Base-by-base conservation (phyloP, 1,140 invertebrate species). In the Drosophila pseudoananassae region DNA sequence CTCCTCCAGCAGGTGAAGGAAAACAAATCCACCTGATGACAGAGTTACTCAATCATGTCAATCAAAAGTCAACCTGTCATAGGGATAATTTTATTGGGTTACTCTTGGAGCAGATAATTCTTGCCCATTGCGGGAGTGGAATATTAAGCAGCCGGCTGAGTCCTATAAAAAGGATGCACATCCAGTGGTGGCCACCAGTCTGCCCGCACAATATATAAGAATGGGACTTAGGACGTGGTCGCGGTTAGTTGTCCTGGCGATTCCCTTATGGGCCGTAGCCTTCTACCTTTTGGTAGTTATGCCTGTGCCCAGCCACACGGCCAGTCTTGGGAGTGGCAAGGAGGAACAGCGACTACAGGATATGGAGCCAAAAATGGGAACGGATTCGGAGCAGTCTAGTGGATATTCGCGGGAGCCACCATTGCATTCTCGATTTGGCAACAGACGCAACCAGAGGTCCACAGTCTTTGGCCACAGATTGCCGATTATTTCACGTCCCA, bases 31-130 rank as follows among this genome's bases (percentile, higher is more conserved):
- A 10, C 15, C 20, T 29, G 6, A 1, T 8, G 14, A 36, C 25
- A 68, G 46, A 78, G 53, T 75, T 33, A 52, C 33, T 52, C 56
- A 75, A 71, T 78, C 55, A 58, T 23, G 71, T 75, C 76, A 78
- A 78, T 78, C 76, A 78, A 3, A 9, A 56, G 76, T 75, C 72
- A 75, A 56, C 12, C 56, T 54, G n/a, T 1, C 5, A 54, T 40
- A 14, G 23, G 38, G 40, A 40, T 49, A 57, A 60, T 31, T 60
- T 36, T 52, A 70, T 70, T 49, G 20, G 9, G n/a, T n/a, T 27
- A 5, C 25, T 27, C 25, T 27, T 1, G 25, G 25, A 27, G 25
- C 25, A 7, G 25, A 27, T 1, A 27, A 7, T 27, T 20, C 20
- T 7, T 43, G n/a, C 12, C n/a, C 47, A 53, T 4, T 1, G 4